phyloP scores from a whole-genome alignment of 2,797 vertebrate species.

The Smutsia gigantea region DNA sequence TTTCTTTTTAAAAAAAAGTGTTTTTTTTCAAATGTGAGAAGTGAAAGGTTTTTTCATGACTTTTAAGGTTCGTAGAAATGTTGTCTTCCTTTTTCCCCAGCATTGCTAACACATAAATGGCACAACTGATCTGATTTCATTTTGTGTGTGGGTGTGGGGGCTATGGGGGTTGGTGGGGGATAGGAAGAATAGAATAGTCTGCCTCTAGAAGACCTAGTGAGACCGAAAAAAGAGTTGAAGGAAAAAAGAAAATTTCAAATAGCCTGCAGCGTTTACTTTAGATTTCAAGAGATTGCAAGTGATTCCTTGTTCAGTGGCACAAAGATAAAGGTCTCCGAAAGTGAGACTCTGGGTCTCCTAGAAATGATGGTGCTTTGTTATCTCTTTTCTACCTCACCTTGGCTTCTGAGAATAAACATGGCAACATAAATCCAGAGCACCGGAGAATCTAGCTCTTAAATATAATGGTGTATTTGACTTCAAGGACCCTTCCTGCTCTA shows the following conservation, averaged over 20 bases:
- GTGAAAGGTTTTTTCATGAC: neutral
- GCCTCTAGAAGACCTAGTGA: slow-evolving; percentile 19
- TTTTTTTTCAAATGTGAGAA: slow-evolving; percentile 36
- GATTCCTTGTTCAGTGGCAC: slow-evolving; percentile 25
- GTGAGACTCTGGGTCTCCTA: neutral
- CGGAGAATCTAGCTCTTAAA: slow-evolving; percentile 52
- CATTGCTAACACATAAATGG: neutral
- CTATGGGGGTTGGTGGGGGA: neutral
- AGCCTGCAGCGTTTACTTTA: slow-evolving; percentile 50
- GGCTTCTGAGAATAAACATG: slow-evolving; percentile 62
- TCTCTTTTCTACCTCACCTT: neutral
- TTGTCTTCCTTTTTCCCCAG: neutral
- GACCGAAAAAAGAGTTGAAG: neutral
- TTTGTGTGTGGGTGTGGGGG: neutral
- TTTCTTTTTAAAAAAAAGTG: slow-evolving; percentile 55
- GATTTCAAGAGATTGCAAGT: slow-evolving; percentile 26
- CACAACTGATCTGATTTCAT: neutral
- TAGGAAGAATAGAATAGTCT: neutral
- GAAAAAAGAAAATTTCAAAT: slow-evolving; percentile 16
- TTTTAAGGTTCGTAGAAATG: slow-evolving; percentile 28
- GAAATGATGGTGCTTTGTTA: slow-evolving; percentile 6
- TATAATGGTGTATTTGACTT: slow-evolving; percentile 52
- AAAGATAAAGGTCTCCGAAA: slow-evolving; percentile 43
- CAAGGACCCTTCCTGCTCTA: slow-evolving; percentile 37
- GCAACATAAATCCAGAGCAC: neutral